These are phyloP conservation scores for Octopus sinensis DNA, from an alignment of 1,140 invertebrate genomes.

Conservation along the genomic window DNA sequence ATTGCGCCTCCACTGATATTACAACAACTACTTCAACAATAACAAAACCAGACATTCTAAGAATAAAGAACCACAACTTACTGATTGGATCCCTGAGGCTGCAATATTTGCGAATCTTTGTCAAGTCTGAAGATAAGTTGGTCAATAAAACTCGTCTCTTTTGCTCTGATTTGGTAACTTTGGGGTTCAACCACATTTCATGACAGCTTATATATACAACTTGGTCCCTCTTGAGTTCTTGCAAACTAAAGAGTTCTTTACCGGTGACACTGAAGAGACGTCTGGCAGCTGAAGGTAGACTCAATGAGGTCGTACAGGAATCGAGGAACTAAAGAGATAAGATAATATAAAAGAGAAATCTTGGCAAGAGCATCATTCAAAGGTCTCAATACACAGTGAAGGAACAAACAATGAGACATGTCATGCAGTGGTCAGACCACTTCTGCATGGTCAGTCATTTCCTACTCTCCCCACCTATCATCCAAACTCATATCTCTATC, in stretches of 20 bases:
- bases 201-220: conserved; percentile 54
- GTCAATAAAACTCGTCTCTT: conserved; percentile 48
- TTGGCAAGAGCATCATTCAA: background rate
- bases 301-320: conserved; percentile 48
- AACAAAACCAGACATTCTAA: background rate
- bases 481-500: no score
- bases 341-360: background rate
- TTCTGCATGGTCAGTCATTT: no score
- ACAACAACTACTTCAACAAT: no score
- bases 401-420: no score
- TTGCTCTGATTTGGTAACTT: conserved; percentile 49
- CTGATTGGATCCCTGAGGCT: conserved; percentile 49
- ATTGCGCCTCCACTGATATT: no score
- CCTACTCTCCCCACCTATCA: no score
- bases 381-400: no score
- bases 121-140: conserved; percentile 51
- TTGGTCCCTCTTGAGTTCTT: conserved; percentile 46
- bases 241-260: conserved; percentile 51
- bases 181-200: conserved; percentile 54
- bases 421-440: no score
- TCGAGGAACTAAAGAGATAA: conserved; percentile 52
- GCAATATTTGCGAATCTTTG: conserved; percentile 51
- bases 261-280: conserved; percentile 54
- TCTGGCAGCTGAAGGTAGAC: conserved; percentile 55
- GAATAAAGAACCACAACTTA: conserved; percentile 26